Evolutionary conservation across 2,888 invertebrate species (phyloP), one percentile per base, ranked within the genome.

Genomic region (Apodemia zela): DNA sequence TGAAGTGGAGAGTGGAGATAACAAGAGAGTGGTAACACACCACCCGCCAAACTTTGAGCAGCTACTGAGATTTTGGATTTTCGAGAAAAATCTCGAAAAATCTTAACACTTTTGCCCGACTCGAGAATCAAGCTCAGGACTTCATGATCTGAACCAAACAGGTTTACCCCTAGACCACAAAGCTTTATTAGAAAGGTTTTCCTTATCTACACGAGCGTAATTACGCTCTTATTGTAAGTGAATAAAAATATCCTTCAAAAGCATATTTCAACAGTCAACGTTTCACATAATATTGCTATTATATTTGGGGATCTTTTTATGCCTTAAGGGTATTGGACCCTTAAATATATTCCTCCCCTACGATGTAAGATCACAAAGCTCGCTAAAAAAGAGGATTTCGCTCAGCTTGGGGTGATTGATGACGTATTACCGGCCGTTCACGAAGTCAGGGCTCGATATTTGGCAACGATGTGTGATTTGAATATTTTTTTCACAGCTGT

Each of bases 291-390:
- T 54, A 54, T 54, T 54, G 25, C 54, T 25, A 54, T 54, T 54
- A 54, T 54, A 54, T 54, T 54, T 54, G 25, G 54, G 21, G 25
- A 54, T 54, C 54, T 54, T 54, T 54, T 54, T 54, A 54, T 54
- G 54, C 54, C 54, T 54, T 54, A 25, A 59, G 49, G 45, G 17
- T 21, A 62, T 62, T 62, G 18, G 38, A 58, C 45, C 60, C 60
- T 64, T 59, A 62, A 65, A 65, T 62, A 62, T 65, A 65, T 65
- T 65, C 65, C 65, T 59, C 65, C 65, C 65, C 18, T 18, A 54
- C 63, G 63, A 58, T 62, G 65, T 66, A 65, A 59, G 62, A 65
- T 65, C 62, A 59, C 61, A 62, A 62, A 65, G 62, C 62, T 65
- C 62, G 65, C 59, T 42, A 62, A 68, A 54, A 59, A 61, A 61